These are phyloP conservation scores for Tryphoninae sp. DNA, from an alignment of 2,888 invertebrate species.

Conservation along the genomic window DNA sequence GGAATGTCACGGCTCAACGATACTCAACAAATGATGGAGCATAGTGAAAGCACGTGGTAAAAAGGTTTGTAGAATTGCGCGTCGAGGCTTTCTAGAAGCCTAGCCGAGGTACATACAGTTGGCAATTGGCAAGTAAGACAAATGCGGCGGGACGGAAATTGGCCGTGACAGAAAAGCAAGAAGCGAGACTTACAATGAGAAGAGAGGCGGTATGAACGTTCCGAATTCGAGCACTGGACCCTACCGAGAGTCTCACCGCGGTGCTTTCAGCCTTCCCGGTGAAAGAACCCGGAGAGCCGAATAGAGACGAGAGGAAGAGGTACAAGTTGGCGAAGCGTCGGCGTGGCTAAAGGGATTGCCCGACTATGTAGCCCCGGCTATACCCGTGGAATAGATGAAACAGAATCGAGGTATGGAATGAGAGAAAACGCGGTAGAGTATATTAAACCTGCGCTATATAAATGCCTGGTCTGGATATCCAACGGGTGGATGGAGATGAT, in stretches of 20 bases:
- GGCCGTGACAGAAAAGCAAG: slow-evolving; percentile 72
- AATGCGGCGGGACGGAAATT: slow-evolving; percentile 79
- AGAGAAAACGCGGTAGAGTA: slow-evolving; percentile 30
- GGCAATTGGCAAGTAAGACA: slow-evolving; percentile 79
- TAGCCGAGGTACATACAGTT: slow-evolving; percentile 47
- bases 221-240: slow-evolving; percentile 45
- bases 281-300: not conserved
- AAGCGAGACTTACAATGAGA: slow-evolving; percentile 57
- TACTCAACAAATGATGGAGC: slow-evolving; percentile 37
- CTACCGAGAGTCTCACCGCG: slow-evolving; percentile 4
- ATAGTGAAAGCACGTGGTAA: slow-evolving; percentile 14
- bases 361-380: slow-evolving; percentile 4
- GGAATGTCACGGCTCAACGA: not conserved
- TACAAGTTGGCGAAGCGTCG: slow-evolving; percentile 51
- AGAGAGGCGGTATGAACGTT: slow-evolving; percentile 32
- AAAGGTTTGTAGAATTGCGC: slow-evolving; percentile 14
- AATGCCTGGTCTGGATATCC: slow-evolving; percentile 20
- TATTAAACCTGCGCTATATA: slow-evolving; percentile 43
- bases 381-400: slow-evolving; percentile 49
- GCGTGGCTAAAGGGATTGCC: slow-evolving; percentile 46
- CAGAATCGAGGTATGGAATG: slow-evolving; percentile 46
- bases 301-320: slow-evolving; percentile 31
- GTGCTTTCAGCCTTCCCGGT: slow-evolving; percentile 4
- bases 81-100: slow-evolving; percentile 30
- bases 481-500: not conserved